Evolutionary conservation across 2,797 vertebrate species (phyloP).

Genomic region (Mormyrops attenuatus): DNA sequence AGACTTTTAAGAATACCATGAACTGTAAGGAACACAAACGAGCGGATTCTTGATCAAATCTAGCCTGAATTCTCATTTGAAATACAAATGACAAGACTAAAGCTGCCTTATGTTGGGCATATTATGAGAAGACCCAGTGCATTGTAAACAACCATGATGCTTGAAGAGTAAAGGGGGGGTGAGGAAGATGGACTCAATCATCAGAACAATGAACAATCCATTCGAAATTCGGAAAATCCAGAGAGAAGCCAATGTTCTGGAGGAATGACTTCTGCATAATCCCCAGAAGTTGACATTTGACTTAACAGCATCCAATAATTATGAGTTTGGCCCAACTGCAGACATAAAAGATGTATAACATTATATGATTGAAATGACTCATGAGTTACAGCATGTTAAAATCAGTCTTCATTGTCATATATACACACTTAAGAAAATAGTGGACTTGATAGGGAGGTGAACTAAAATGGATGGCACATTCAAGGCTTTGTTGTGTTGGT

Average conservation of each 20-base stretch:
- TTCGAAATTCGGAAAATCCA: not conserved
- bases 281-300: not conserved
- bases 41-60: not conserved
- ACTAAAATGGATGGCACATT: not conserved
- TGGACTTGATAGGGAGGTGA: slow-evolving; percentile 5
- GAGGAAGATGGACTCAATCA: not conserved
- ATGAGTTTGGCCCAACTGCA: not conserved
- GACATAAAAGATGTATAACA: not conserved
- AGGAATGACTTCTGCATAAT: not conserved
- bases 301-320: not conserved
- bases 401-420: not conserved
- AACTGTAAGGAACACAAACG: not conserved
- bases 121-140: not conserved
- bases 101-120: not conserved
- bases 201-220: not conserved
- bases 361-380: not conserved
- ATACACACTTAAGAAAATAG: not conserved
- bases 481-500: not conserved
- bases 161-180: not conserved
- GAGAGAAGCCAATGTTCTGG: not conserved
- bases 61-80: not conserved
- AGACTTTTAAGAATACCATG: not conserved
- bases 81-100: not conserved
- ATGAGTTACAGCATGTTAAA: slow-evolving; percentile 13
- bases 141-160: not conserved